Evolutionary conservation across 2,888 invertebrate genomes (phyloP).

Genomic region (Rhyacophila evoluta): DNA sequence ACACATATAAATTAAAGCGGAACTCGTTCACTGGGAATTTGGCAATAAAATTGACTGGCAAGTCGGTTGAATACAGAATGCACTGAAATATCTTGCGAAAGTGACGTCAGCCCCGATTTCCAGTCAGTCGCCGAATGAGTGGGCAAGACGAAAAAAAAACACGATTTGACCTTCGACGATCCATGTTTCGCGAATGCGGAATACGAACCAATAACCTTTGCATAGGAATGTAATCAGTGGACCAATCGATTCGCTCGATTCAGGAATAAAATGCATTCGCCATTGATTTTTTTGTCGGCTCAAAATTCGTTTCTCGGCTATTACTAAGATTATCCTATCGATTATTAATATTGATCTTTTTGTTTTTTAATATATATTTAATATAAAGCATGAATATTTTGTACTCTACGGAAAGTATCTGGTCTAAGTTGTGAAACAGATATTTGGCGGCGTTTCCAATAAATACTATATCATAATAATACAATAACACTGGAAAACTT

Average conservation of each 20-base stretch:
- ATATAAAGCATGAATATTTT: too few relatives aligned
- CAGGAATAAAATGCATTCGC: not conserved
- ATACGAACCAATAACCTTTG: constrained; percentile 48
- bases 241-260: constrained; percentile 3
- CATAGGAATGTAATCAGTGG: constrained; percentile 21
- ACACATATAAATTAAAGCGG: not conserved
- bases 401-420: too few relatives aligned
- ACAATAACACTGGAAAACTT: too few relatives aligned
- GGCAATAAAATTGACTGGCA: not conserved
- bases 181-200: constrained; percentile 31
- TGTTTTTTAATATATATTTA: too few relatives aligned
- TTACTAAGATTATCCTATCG: too few relatives aligned
- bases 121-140: constrained; percentile 5
- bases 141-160: not conserved
- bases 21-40: not conserved
- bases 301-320: too few relatives aligned
- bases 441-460: too few relatives aligned
- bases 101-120: constrained; percentile 7
- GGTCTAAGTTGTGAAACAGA: too few relatives aligned
- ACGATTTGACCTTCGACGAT: constrained; percentile 39
- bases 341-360: too few relatives aligned
- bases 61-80: constrained; percentile 15
- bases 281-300: too few relatives aligned
- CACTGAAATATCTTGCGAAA: not conserved
- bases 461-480: too few relatives aligned